Evolutionary conservation across 2,797 vertebrate genomes (phyloP).

Genomic region (Pseudocheirus occidentalis): DNA sequence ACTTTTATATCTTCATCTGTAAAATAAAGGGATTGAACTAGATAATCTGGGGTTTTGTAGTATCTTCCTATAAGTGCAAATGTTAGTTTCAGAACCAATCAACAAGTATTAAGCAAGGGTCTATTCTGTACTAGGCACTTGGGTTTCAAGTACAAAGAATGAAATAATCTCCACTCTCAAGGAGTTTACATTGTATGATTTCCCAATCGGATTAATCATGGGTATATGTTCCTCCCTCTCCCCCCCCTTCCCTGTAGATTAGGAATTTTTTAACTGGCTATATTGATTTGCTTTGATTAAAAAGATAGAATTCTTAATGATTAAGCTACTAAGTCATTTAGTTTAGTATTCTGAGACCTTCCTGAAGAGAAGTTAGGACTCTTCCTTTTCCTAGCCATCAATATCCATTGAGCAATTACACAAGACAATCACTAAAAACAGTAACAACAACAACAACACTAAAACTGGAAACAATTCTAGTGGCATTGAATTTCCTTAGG

Average conservation of each 20-base stretch:
- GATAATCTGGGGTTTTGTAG: background rate
- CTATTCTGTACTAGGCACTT: background rate
- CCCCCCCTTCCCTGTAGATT: background rate
- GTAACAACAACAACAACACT: background rate
- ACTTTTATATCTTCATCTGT: background rate
- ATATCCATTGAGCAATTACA: background rate
- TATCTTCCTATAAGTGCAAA: conserved; percentile 2
- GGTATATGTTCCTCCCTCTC: conserved; percentile 1
- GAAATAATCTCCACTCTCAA: background rate
- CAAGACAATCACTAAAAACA: conserved; percentile 46
- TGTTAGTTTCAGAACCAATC: conserved; percentile 5
- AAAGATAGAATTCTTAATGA: conserved; percentile 50
- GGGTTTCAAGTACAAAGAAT: background rate
- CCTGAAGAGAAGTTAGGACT: conserved; percentile 40
- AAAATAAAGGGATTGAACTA: background rate
- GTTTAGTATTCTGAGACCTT: conserved; percentile 18
- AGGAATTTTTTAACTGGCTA: background rate
- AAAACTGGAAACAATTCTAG: background rate
- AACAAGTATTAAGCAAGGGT: background rate
- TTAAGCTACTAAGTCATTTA: conserved; percentile 46
- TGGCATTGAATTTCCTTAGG: background rate
- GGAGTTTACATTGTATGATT: background rate
- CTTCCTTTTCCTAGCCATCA: conserved; percentile 12
- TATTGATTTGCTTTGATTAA: conserved; percentile 45
- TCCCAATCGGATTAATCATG: background rate